A percentile compares a stretch with the other conserved stretches of the same genome.
phyloP scores from a whole-genome alignment of 2,888 invertebrate genomes.

The Acanthosepion lycidas region DNA sequence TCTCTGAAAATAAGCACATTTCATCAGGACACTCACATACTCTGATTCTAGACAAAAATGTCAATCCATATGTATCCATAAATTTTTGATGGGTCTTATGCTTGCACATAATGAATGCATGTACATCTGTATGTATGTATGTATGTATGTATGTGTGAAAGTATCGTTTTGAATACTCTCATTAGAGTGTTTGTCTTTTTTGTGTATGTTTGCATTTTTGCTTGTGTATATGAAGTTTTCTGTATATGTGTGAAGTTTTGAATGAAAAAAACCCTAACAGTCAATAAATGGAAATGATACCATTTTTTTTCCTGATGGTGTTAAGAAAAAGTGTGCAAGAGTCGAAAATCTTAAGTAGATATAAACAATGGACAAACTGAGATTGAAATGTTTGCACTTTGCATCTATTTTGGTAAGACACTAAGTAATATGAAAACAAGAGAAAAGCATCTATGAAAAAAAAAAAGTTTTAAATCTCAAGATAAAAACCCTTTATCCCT shows the following conservation, averaged over 20 bases:
- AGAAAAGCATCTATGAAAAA: background rate
- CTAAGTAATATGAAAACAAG: background rate
- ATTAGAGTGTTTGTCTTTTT: too few species aligned
- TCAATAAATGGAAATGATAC: background rate
- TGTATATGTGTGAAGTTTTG: background rate
- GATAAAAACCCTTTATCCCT: background rate
- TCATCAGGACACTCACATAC: too few species aligned
- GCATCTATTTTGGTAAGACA: constrained; percentile 5
- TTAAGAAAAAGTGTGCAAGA: background rate
- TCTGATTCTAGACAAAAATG: too few species aligned
- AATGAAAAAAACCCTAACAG: background rate
- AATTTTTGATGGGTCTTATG: too few species aligned
- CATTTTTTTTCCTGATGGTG: background rate
- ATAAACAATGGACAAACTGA: background rate
- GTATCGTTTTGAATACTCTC: too few species aligned
- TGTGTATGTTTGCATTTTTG: background rate
- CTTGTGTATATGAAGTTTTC: background rate
- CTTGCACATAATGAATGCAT: too few species aligned
- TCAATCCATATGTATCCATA: too few species aligned
- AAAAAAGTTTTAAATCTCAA: background rate
- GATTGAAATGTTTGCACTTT: constrained; percentile 4
- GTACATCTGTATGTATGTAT: too few species aligned
- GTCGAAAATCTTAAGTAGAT: background rate
- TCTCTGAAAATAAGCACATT: too few species aligned
- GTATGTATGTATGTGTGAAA: too few species aligned